These are phyloP conservation scores for Heterodera filipjevi DNA, from an alignment of 2,888 invertebrate genomes.

Conservation along the genomic window DNA sequence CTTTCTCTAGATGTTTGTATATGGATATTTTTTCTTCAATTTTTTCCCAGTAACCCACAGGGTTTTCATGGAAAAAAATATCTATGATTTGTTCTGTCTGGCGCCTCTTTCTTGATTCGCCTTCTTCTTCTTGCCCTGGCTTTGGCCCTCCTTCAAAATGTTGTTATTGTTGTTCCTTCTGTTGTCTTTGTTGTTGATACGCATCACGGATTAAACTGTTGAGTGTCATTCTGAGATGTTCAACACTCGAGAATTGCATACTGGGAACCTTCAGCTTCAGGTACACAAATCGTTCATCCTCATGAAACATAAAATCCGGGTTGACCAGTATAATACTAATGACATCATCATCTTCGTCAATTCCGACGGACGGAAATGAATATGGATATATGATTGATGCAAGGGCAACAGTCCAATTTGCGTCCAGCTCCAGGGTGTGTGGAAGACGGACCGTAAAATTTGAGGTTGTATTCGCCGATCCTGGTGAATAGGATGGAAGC, in stretches of 20 bases:
- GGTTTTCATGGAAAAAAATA: neutral
- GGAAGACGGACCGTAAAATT: neutral
- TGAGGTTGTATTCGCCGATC: neutral
- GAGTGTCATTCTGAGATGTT: neutral
- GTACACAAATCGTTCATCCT: neutral
- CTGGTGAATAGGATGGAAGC: neutral
- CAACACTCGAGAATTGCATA: neutral
- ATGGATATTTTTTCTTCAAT: neutral
- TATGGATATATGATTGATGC: neutral
- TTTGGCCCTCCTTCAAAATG: neutral
- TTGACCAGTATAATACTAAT: neutral
- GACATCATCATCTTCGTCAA: neutral
- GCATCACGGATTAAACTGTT: neutral
- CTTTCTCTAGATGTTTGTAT: neutral
- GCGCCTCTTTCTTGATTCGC: no score
- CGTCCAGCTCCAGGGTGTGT: neutral
- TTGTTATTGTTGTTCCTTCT: no score
- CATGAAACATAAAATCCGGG: neutral
- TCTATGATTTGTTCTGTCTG: neutral
- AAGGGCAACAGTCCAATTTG: neutral
- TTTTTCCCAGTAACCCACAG: neutral
- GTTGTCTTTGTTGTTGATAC: neutral
- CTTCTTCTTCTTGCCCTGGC: no score
- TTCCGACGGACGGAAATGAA: neutral
- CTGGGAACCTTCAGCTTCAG: neutral